Evolutionary conservation across 1,140 invertebrate species (phyloP), one percentile per base, ranked within the genome.

Genomic region (Bombus fervidus): DNA sequence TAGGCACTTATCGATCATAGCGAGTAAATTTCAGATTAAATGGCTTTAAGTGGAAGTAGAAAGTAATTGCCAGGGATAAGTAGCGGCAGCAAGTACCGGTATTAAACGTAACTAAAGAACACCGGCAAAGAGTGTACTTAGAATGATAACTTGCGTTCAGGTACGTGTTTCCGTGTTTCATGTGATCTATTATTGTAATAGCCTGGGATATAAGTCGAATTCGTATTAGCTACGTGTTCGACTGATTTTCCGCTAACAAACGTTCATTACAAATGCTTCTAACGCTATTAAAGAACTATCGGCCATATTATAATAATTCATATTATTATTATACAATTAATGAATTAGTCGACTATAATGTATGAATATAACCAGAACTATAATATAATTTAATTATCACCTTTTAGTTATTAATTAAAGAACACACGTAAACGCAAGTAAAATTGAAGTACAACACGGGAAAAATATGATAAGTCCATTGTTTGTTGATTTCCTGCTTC

Each of bases 151-250:
- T 80, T 43, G 77, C 72, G 41, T 43, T 57, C 59, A 10, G 37
- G 5, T 6, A n/a, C 39, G 69, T 31, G 15, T 74, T 57, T n/a
- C 31, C 66, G 47, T 22, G 64, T 76, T 79, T 31, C 43, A 22
- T 5, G n/a, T 13, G 9, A 15, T 57, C 43, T 86, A 76, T 87
- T 77, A 79, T 64, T 68, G 59, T 68, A 75, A 80, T 73, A 75
- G 68, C 25, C 9, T 73, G 53, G 37, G 73, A 68, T 82, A 5
- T 28, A 77, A 73, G 43, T 39, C 47, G 85, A 86, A 87, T 77
- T 86, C 31, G 25, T 87, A 78, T 86, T 86, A 66, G 31, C 53
- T 34, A 47, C 22, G 39, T 43, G 47, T 87, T 77, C 73, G 59
- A 77, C 64, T 34, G 47, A 75, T 66, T 64, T 34, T 4, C 34